Evolutionary conservation across 2,113 vertebrate genomes (phyloP).

Genomic region (Plestiodon gilberti): DNA sequence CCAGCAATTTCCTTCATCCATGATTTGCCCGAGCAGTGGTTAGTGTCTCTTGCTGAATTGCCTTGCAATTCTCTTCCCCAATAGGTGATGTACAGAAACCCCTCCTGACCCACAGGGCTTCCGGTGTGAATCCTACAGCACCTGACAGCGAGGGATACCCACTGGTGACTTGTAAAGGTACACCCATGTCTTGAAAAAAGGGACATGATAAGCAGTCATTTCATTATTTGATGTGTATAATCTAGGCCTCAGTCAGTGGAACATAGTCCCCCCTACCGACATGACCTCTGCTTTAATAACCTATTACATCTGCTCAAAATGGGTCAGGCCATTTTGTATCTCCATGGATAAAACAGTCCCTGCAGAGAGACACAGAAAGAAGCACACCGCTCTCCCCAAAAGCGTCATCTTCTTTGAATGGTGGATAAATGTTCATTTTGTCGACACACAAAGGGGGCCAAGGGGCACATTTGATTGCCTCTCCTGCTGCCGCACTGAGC

Average conservation of each 20-base stretch:
- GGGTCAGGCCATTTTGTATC: slow-evolving; percentile 39
- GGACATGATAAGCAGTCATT: background rate
- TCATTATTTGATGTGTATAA: background rate
- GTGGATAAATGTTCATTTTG: slow-evolving; percentile 47
- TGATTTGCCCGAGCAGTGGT: too few species aligned
- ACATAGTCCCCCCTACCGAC: background rate
- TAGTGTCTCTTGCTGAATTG: background rate
- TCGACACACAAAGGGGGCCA: slow-evolving; percentile 42
- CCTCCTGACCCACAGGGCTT: background rate
- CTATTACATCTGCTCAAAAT: slow-evolving; percentile 34
- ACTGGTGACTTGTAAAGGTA: background rate
- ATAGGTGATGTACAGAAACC: too few species aligned
- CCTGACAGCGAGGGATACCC: background rate
- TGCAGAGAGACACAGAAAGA: slow-evolving; percentile 35
- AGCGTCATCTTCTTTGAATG: slow-evolving; percentile 58
- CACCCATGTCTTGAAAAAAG: background rate
- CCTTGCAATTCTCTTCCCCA: background rate
- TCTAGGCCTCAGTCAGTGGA: too few species aligned
- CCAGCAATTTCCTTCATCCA: too few species aligned
- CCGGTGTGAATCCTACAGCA: background rate
- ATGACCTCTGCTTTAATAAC: slow-evolving; percentile 25
- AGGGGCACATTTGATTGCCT: slow-evolving; percentile 49
- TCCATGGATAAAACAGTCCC: slow-evolving; percentile 12
- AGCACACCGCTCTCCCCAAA: slow-evolving; percentile 25
- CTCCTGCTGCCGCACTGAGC: slow-evolving; percentile 17